Base-by-base conservation (phyloP, 1,140 invertebrate species). In the Pseudomyrmex dendroicus region DNA sequence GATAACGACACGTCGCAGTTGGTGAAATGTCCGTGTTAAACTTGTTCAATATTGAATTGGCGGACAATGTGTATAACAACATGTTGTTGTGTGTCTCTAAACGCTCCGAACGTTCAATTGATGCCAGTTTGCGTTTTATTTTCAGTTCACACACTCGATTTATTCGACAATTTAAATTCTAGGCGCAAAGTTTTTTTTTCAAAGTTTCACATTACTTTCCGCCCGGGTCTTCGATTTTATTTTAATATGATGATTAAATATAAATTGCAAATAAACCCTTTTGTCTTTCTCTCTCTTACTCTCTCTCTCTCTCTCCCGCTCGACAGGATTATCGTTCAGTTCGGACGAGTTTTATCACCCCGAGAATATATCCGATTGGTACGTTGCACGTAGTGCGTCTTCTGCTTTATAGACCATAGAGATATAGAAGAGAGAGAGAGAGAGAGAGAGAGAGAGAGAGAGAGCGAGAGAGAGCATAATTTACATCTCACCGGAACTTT, bases 401-500 rank as follows among this genome's bases (percentile, higher is more conserved):
- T 76, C n/a, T 52, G 46, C n/a, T 17, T 13, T 63, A 64, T 76
- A 76, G 17, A 68, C 17, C 44, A 15, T 22, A 15, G 67, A 50
- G 35, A 35, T 35, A 35, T 35, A 35, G 35, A 5, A 7, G 5
- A 35, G 35, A 35, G 35, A 35, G 35, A 35, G 35, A 35, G 35
- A 35, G 35, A 35, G 67, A 10, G 61, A 25, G 10, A 17, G 4
- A n/a, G 13, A 35, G 35, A 35, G 35, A 35, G 5, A 35, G 35
- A 35, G 35, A 35, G 67, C 10, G 61, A 25, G 10, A 17, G 4
- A n/a, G 13, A 15, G 25, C 17, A 46, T 15, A 50, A 25, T 66
- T 50, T 56, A 62, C 73, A 44, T 72, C 13, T 56, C 59, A 46
- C n/a, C 17, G 52, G 25, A 48, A 72, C 78, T 83, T 52, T 63